Evolutionary conservation across 2,797 vertebrate genomes (phyloP).

Genomic region (Urophycis tenuis): DNA sequence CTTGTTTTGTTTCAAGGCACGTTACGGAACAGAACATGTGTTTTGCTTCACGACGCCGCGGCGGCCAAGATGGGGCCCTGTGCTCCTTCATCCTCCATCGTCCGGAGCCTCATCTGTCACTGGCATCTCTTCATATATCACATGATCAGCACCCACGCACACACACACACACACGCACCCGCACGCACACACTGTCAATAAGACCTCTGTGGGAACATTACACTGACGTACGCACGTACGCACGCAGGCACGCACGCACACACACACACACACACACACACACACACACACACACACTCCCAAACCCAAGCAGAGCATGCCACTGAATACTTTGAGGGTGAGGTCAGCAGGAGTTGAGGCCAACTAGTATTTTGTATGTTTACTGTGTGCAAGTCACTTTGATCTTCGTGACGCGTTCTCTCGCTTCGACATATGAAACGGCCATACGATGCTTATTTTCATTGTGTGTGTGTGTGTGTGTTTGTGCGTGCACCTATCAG

Average conservation of each 20-base stretch:
- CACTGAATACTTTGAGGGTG: constrained; percentile 37
- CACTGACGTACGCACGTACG: constrained; percentile 23
- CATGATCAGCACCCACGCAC: constrained; percentile 38
- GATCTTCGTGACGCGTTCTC: constrained; percentile 41
- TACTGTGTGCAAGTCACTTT: constrained; percentile 44
- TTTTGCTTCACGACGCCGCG: constrained; percentile 55
- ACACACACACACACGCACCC: constrained; percentile 2
- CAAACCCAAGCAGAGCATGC: constrained; percentile 25
- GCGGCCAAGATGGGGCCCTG: constrained; percentile 59
- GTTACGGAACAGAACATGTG: constrained; percentile 46
- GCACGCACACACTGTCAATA: constrained; percentile 19
- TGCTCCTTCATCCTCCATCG: constrained; percentile 55
- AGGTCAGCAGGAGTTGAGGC: constrained; percentile 47
- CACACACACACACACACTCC: not conserved
- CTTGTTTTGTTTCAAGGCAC: constrained; percentile 30
- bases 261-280: not conserved
- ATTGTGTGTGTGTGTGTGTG: constrained; percentile 32
- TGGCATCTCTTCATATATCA: constrained; percentile 50
- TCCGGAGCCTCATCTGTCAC: constrained; percentile 47
- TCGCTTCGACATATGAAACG: not conserved
- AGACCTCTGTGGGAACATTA: constrained; percentile 19
- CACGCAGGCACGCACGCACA: constrained; percentile 9
- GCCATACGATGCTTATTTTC: constrained; percentile 1
- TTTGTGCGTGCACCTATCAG: constrained; percentile 5
- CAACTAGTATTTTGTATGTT: constrained; percentile 45